Conservation (phyloP, 1,140 invertebrate genomes). For the Bombyx mandarina region DNA sequence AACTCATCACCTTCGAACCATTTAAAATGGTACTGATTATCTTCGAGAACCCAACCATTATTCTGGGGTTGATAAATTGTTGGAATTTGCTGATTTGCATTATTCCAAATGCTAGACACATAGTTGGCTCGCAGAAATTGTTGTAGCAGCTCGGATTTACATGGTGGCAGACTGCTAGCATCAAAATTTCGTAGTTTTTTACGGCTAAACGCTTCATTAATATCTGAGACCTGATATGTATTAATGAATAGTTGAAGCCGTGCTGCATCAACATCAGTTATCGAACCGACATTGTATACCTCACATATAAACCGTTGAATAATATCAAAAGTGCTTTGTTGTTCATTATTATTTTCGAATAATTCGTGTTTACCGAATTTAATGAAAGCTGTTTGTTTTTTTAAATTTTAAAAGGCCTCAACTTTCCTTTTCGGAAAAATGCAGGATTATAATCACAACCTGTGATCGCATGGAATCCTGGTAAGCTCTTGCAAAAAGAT, state of each 20-base stretch:
- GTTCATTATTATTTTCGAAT: too few species aligned
- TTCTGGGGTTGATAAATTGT: conserved; percentile 9
- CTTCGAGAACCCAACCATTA: conserved; percentile 21
- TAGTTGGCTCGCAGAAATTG: conserved; percentile 35
- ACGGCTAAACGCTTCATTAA: conserved; percentile 23
- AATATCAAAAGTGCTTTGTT: too few species aligned
- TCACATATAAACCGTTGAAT: too few species aligned
- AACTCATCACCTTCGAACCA: conserved; percentile 21
- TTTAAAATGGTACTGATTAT: conserved; percentile 19
- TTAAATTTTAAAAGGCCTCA: too few species aligned
- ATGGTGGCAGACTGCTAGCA: conserved; percentile 26
- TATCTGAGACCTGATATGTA: conserved; percentile 19
- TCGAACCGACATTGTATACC: too few species aligned
- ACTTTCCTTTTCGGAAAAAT: too few species aligned
- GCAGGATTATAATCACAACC: too few species aligned
- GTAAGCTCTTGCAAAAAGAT: too few species aligned
- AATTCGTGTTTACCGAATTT: too few species aligned
- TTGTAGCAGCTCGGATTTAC: conserved; percentile 30
- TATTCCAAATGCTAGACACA: conserved; percentile 31
- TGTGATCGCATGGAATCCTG: too few species aligned
- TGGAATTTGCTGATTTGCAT: conserved; percentile 14
- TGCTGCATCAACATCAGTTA: too few species aligned
- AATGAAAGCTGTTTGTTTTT: too few species aligned
- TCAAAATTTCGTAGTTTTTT: conserved; percentile 35
- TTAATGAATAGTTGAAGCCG: conserved; percentile 16